Percentiles rank a stretch among this genome's conserved stretches.
Conservation (phyloP, 2,888 invertebrate species). For the Hecatera dysodea region DNA sequence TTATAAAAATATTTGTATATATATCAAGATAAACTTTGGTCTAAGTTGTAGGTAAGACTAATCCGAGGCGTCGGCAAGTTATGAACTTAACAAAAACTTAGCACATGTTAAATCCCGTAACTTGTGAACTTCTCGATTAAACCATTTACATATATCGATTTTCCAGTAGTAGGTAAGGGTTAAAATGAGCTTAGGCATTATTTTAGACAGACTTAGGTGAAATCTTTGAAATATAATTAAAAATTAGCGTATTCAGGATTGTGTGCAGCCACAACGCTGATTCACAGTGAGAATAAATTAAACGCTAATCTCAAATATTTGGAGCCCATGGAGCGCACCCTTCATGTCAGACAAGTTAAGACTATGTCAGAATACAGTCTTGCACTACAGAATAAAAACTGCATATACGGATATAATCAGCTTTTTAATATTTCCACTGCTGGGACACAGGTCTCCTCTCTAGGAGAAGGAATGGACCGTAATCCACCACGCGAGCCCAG, state of each 20-base stretch:
- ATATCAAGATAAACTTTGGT: constrained; percentile 5
- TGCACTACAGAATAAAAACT: not conserved
- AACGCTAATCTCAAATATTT: no score
- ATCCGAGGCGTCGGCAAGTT: constrained; percentile 33
- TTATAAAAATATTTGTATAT: not conserved
- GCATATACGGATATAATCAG: no score
- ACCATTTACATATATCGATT: constrained; percentile 44
- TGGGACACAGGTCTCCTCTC: no score
- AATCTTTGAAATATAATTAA: not conserved
- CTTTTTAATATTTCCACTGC: no score
- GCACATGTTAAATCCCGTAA: constrained; percentile 21
- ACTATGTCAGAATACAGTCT: not conserved
- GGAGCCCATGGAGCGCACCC: not conserved
- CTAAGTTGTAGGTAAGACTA: constrained; percentile 13
- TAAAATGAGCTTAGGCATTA: not conserved
- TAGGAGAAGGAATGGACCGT: no score
- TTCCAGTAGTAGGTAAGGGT: not conserved
- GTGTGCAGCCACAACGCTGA: not conserved
- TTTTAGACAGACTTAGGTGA: not conserved
- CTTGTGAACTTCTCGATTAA: constrained; percentile 50
- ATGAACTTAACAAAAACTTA: constrained; percentile 51
- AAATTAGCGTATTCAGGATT: not conserved
- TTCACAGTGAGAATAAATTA: no score
- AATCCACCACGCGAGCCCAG: no score
- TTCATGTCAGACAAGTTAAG: not conserved